These are phyloP conservation scores for Borostomias antarcticus DNA, from an alignment of 2,797 vertebrate genomes.

Conservation along the genomic window DNA sequence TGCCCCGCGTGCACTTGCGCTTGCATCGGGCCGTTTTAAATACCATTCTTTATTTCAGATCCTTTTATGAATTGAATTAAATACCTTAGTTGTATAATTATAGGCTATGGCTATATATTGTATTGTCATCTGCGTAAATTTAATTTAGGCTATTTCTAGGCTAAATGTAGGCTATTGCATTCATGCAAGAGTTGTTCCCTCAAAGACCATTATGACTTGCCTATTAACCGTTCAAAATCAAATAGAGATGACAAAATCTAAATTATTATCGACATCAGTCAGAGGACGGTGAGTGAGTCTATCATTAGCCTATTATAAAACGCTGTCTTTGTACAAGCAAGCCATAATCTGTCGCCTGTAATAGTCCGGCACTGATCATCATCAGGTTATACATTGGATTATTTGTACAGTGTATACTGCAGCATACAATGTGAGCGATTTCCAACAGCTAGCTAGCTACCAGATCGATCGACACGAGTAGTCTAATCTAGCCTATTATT, in stretches of 20 bases:
- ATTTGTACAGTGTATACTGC: no score
- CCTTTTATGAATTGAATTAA: no score
- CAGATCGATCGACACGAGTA: not conserved
- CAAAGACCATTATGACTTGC: constrained; percentile 9
- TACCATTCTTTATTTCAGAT: constrained; percentile 48
- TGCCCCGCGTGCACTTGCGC: constrained; percentile 62
- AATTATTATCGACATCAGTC: not conserved
- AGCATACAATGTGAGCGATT: no score
- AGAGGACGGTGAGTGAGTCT: no score
- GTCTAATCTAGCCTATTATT: not conserved
- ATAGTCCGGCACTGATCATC: no score
- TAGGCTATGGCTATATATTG: no score
- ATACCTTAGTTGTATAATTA: no score
- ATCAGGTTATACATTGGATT: no score
- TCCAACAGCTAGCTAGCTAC: not conserved
- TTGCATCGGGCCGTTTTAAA: constrained; percentile 55
- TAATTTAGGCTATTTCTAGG: constrained; percentile 52
- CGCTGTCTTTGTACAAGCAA: no score
- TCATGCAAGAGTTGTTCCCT: constrained; percentile 10
- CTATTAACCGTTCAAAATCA: not conserved
- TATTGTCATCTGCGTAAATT: constrained; percentile 64
- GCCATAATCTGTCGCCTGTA: no score
- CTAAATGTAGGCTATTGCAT: constrained; percentile 7
- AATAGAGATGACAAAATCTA: not conserved
- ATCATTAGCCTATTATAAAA: no score